A percentile compares a stretch with the other conserved stretches of the same genome.
Evolutionary conservation across 2,888 invertebrate genomes (phyloP).

Genomic region (Aphodius sticticus): DNA sequence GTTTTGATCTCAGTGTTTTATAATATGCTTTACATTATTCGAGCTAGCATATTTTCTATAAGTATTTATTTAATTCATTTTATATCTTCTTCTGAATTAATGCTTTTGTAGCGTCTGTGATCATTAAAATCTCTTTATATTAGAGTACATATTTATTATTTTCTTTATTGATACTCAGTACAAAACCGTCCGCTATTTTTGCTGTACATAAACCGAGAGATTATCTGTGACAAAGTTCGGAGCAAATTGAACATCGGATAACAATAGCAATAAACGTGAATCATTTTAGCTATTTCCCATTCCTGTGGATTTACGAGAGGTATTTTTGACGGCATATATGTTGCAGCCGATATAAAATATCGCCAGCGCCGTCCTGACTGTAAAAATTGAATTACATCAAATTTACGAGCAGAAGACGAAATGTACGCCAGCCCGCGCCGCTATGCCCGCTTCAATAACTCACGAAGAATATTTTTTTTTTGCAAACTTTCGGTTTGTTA

Average conservation of each 20-base stretch:
- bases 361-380: not conserved
- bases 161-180: no score
- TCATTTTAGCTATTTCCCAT: not conserved
- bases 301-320: not conserved
- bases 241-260: not conserved
- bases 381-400: constrained; percentile 4
- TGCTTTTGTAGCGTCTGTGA: no score
- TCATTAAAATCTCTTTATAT: no score
- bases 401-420: not conserved
- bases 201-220: not conserved
- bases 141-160: no score
- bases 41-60: no score
- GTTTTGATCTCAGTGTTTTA: no score
- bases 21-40: no score
- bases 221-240: not conserved
- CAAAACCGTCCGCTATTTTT: not conserved
- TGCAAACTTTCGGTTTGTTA: no score
- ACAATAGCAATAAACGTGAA: not conserved
- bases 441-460: not conserved
- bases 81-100: no score
- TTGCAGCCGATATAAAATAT: not conserved
- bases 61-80: no score
- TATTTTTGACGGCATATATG: not conserved
- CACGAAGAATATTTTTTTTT: not conserved
- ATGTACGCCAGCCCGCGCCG: not conserved